phyloP scores from a whole-genome alignment of 2,888 invertebrate species.

The Thysanoteuthis rhombus region DNA sequence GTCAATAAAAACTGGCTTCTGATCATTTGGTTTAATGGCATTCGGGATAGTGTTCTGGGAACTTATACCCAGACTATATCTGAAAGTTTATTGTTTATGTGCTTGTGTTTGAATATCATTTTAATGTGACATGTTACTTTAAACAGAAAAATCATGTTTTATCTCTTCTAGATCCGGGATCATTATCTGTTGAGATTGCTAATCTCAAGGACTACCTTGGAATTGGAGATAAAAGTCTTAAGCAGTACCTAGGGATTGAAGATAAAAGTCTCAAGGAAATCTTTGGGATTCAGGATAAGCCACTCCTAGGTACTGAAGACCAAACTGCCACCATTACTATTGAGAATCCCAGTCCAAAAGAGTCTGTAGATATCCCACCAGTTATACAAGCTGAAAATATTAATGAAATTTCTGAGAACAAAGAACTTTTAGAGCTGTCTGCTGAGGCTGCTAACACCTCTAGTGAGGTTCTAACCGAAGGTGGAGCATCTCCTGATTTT shows the following conservation, averaged over 20 bases:
- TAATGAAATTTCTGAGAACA: conserved; percentile 26
- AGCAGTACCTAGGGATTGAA: conserved; percentile 20
- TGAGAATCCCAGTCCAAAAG: conserved; percentile 31
- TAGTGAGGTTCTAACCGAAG: neutral
- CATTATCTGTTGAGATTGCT: neutral
- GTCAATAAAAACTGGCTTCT: too few relatives aligned
- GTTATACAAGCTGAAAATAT: conserved; percentile 27
- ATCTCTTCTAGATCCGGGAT: neutral
- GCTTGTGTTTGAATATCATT: neutral
- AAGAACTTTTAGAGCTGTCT: conserved; percentile 23
- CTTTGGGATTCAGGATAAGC: conserved; percentile 19
- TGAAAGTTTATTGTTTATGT: neutral
- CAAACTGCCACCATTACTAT: conserved; percentile 21
- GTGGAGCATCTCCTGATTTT: neutral
- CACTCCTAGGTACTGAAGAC: conserved; percentile 30
- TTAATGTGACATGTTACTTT: neutral
- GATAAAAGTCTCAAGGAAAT: conserved; percentile 23
- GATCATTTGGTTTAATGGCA: too few relatives aligned
- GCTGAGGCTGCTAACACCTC: neutral
- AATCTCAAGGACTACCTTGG: conserved; percentile 24
- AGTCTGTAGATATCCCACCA: conserved; percentile 27
- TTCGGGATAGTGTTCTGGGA: too few relatives aligned
- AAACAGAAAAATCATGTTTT: neutral
- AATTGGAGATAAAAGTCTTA: conserved; percentile 15
- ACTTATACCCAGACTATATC: too few relatives aligned